A percentile compares a stretch with the other conserved stretches of the same genome.
Evolutionary conservation across 2,797 vertebrate genomes (phyloP).

Genomic region (Acridotheres tristis): DNA sequence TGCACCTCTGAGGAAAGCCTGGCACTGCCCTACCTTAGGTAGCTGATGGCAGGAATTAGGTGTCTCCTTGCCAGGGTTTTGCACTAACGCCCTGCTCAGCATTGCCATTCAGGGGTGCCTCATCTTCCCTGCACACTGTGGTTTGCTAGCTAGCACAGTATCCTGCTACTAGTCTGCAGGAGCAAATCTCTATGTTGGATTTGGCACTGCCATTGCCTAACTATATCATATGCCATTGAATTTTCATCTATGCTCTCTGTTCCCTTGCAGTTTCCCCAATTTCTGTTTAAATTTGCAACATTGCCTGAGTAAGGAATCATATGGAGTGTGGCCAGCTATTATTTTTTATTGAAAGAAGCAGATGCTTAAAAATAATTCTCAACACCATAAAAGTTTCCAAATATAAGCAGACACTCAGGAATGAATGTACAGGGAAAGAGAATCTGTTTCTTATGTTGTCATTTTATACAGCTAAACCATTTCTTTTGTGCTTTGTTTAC

Average conservation of each 20-base stretch:
- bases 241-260: not conserved
- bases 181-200: not conserved
- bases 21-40: not conserved
- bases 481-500: constrained; percentile 27
- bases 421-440: not conserved
- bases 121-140: not conserved
- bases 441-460: not conserved
- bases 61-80: not conserved
- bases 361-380: not conserved
- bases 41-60: not conserved
- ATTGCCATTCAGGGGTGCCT: not conserved
- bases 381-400: not conserved
- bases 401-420: not conserved
- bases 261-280: not conserved
- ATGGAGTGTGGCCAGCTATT: not conserved
- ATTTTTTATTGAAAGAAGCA: not conserved
- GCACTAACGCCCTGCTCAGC: not conserved
- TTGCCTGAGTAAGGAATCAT: not conserved
- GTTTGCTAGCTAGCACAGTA: not conserved
- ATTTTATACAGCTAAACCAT: not conserved
- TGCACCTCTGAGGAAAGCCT: not conserved
- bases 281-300: constrained; percentile 2
- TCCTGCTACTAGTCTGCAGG: not conserved
- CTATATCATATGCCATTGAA: not conserved
- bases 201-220: not conserved